Percentiles rank a stretch among this genome's conserved stretches.
These are phyloP conservation scores for Oxyruncus cristatus DNA, from an alignment of 2,113 vertebrate species.

Conservation along the genomic window DNA sequence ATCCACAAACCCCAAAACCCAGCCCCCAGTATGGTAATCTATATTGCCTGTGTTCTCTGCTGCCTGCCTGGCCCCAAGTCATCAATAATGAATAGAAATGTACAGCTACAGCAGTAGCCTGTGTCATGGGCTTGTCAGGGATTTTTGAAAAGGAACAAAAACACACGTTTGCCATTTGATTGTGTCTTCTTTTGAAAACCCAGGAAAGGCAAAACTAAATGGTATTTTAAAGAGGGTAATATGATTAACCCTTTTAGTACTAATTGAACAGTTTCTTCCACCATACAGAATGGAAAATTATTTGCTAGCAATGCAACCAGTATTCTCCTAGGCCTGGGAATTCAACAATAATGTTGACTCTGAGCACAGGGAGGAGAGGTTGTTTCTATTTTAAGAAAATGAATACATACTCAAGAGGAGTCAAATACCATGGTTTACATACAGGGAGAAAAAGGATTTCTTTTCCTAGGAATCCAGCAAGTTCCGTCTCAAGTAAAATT, in stretches of 20 bases:
- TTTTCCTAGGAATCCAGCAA: background rate
- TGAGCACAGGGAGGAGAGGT: background rate
- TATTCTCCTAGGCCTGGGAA: conserved; percentile 13
- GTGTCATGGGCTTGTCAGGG: conserved; percentile 81
- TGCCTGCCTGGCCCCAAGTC: conserved; percentile 85
- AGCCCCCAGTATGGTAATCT: conserved; percentile 78
- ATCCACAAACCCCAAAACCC: background rate
- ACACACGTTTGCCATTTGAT: conserved; percentile 82
- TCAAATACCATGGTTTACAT: background rate
- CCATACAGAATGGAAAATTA: background rate
- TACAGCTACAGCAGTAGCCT: conserved; percentile 82
- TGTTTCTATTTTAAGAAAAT: conserved; percentile 26
- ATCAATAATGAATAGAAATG: conserved; percentile 96
- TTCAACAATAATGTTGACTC: conserved; percentile 19
- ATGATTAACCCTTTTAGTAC: background rate
- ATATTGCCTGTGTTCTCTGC: conserved; percentile 87
- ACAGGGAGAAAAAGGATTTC: background rate
- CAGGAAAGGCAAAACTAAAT: background rate
- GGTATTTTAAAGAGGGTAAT: background rate
- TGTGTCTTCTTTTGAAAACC: conserved; percentile 36
- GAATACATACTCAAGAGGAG: background rate
- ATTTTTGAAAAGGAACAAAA: conserved; percentile 83
- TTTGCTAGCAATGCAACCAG: background rate
- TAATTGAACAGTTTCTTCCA: background rate
- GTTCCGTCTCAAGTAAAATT: background rate